phyloP scores from a whole-genome alignment of 2,888 invertebrate species.

The Sinohyriopsis cumingii region DNA sequence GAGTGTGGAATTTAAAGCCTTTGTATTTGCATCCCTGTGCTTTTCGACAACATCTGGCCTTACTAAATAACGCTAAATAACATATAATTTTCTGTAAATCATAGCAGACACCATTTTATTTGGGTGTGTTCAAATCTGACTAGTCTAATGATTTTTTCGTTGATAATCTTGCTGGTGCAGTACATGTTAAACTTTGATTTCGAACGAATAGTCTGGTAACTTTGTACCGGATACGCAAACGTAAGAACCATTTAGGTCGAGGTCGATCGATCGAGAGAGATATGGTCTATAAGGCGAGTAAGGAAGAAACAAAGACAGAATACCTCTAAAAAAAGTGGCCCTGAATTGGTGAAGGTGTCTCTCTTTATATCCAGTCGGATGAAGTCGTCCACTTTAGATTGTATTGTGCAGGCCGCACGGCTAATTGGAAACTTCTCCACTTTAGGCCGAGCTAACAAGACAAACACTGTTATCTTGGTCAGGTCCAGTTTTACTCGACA shows the following conservation, averaged over 20 bases:
- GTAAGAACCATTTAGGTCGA: too few species aligned
- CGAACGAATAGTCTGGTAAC: too few species aligned
- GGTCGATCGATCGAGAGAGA: too few species aligned
- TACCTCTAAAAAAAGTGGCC: slow-evolving; percentile 34
- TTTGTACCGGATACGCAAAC: too few species aligned
- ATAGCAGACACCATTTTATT: background rate
- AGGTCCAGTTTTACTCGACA: slow-evolving; percentile 30
- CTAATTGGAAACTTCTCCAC: slow-evolving; percentile 29
- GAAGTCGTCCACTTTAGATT: slow-evolving; percentile 24
- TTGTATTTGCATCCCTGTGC: too few species aligned
- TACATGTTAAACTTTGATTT: too few species aligned
- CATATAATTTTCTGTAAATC: too few species aligned
- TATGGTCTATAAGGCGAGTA: too few species aligned
- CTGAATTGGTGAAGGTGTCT: slow-evolving; percentile 18
- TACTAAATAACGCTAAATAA: too few species aligned
- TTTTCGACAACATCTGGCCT: too few species aligned
- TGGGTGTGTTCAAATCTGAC: background rate
- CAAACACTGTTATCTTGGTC: slow-evolving; percentile 23
- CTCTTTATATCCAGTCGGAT: slow-evolving; percentile 22
- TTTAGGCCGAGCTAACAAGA: slow-evolving; percentile 31
- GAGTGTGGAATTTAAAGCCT: too few species aligned
- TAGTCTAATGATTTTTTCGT: background rate
- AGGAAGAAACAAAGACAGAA: background rate
- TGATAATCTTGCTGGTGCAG: too few species aligned
- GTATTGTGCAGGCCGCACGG: slow-evolving; percentile 15